Evolutionary conservation across 2,113 vertebrate species (phyloP).

Genomic region (Petromus typicus): DNA sequence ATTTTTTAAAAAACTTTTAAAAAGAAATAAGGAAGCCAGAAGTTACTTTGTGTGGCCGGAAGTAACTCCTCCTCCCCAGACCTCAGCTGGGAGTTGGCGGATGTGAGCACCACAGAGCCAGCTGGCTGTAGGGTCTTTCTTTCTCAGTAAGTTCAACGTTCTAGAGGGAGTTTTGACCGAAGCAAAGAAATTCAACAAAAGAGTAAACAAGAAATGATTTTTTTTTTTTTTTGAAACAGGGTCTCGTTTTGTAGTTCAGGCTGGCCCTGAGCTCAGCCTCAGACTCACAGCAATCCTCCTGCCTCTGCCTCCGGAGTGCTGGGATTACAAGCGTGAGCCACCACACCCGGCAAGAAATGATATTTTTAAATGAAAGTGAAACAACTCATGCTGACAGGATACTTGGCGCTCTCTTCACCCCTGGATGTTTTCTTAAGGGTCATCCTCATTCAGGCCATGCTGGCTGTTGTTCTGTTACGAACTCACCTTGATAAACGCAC

Average conservation of each 20-base stretch:
- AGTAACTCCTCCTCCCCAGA: not conserved
- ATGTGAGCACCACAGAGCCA: constrained; percentile 63
- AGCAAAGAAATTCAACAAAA: constrained; percentile 31
- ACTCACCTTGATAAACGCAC: constrained; percentile 96
- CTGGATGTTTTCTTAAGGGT: not conserved
- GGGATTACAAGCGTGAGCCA: too few relatives aligned
- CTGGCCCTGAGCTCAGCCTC: too few relatives aligned
- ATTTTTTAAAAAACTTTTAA: not conserved
- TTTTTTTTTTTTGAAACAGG: too few relatives aligned
- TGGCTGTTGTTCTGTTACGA: constrained; percentile 23
- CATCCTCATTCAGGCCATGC: not conserved
- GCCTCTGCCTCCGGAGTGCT: too few relatives aligned
- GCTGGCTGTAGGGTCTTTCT: not conserved
- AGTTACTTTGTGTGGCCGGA: not conserved
- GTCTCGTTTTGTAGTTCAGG: too few relatives aligned
- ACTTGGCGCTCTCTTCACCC: not conserved
- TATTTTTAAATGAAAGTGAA: not conserved
- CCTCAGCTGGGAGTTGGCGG: constrained; percentile 9
- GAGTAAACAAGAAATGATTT: not conserved
- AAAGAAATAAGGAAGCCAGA: not conserved
- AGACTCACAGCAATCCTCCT: too few relatives aligned
- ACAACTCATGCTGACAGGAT: not conserved
- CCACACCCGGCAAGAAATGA: constrained; percentile 24
- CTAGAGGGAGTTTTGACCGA: constrained; percentile 1
- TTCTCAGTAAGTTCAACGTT: constrained; percentile 37